phyloP scores from a whole-genome alignment of 2,888 invertebrate genomes.

The Trisateles emortualis region DNA sequence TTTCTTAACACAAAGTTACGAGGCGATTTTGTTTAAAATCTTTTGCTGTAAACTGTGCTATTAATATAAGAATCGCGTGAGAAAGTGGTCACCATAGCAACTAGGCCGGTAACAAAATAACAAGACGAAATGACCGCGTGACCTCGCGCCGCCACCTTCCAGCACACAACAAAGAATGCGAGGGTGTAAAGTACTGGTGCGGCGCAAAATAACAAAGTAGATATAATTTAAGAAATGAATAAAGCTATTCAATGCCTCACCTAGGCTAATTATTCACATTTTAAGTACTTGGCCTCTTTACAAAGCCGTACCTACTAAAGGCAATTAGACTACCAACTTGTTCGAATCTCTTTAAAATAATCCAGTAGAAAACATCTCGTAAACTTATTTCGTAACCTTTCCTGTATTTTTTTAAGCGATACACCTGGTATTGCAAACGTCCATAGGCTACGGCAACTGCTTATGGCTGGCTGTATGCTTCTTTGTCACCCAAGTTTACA shows the following conservation, averaged over 20 bases:
- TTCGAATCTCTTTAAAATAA: too few relatives aligned
- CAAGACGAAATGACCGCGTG: slow-evolving; percentile 59
- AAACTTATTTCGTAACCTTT: too few relatives aligned
- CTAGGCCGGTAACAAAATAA: slow-evolving; percentile 48
- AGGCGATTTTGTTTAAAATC: slow-evolving; percentile 39
- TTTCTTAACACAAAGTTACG: slow-evolving; percentile 12
- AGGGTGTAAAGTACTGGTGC: slow-evolving; percentile 1
- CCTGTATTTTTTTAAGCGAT: too few relatives aligned
- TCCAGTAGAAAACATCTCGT: too few relatives aligned
- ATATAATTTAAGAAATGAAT: neutral
- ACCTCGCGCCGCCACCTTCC: slow-evolving; percentile 58
- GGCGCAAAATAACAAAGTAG: neutral
- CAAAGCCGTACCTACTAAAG: too few relatives aligned
- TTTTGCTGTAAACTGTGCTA: slow-evolving; percentile 31
- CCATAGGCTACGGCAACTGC: too few relatives aligned
- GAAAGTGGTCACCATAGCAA: slow-evolving; percentile 50
- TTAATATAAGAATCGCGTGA: slow-evolving; percentile 47
- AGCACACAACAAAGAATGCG: slow-evolving; percentile 4
- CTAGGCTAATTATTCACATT: too few relatives aligned
- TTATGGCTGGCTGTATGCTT: too few relatives aligned
- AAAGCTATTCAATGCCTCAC: neutral
- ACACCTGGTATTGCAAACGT: too few relatives aligned
- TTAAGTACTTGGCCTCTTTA: too few relatives aligned
- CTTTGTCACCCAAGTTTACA: too few relatives aligned
- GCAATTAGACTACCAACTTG: too few relatives aligned